Evolutionary conservation across 2,113 vertebrate species (phyloP).

Genomic region (Lipotes vexillifer): DNA sequence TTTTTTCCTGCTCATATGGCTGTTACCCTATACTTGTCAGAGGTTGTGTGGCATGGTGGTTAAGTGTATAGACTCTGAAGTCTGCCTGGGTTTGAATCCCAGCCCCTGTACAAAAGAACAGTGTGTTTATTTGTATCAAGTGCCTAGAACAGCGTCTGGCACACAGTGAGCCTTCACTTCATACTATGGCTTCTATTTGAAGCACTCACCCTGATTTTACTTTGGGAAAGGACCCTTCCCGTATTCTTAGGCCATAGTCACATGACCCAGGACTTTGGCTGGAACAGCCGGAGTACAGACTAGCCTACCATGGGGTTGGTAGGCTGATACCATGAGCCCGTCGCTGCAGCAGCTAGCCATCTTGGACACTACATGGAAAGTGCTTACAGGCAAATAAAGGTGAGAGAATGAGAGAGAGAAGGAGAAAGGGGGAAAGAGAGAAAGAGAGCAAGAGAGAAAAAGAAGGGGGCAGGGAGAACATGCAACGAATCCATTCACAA

Average conservation of each 20-base stretch:
- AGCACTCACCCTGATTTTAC: not conserved
- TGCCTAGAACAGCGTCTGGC: not conserved
- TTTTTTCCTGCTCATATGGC: too few species aligned
- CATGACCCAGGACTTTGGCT: not conserved
- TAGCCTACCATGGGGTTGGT: not conserved
- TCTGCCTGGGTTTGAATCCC: not conserved
- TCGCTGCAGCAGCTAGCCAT: not conserved
- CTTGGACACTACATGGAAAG: not conserved
- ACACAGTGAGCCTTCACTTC: not conserved
- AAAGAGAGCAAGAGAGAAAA: not conserved
- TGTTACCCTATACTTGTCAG: not conserved
- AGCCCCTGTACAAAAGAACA: not conserved
- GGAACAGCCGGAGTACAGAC: not conserved
- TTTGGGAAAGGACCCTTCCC: not conserved
- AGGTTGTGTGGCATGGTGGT: not conserved
- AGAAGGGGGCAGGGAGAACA: not conserved
- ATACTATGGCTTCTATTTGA: not conserved
- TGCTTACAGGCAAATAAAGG: not conserved
- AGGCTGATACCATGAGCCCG: not conserved
- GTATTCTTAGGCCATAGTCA: not conserved
- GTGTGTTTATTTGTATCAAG: not conserved
- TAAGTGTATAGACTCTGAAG: not conserved
- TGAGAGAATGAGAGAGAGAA: too few species aligned
- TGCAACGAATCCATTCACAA: not conserved
- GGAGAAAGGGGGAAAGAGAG: not conserved